These are phyloP conservation scores for Poecile montanus DNA, from an alignment of 2,797 vertebrate genomes.

Conservation along the genomic window DNA sequence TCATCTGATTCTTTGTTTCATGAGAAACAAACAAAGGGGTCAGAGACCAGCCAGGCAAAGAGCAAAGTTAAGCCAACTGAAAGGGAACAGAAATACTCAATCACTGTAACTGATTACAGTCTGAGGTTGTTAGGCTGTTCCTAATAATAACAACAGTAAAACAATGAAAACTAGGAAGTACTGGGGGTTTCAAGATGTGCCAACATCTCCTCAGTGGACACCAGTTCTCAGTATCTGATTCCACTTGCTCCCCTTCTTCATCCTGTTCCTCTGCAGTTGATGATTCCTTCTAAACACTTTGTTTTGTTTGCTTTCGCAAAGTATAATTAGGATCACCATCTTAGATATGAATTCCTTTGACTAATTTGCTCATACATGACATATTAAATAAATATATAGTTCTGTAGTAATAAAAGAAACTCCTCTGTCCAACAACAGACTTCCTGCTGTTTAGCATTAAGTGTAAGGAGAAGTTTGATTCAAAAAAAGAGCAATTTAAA, in stretches of 20 bases:
- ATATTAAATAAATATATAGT: neutral
- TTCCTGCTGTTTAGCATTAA: neutral
- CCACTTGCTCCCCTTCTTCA: neutral
- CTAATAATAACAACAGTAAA: neutral
- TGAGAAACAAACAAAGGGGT: neutral
- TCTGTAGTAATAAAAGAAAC: neutral
- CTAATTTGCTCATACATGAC: neutral
- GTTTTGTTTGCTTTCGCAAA: slow-evolving; percentile 25
- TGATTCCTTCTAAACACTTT: neutral
- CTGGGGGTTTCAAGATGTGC: neutral
- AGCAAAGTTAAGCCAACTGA: neutral
- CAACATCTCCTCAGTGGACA: neutral
- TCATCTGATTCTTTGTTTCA: neutral
- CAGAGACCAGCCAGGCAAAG: neutral
- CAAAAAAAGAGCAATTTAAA: neutral
- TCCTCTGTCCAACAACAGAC: neutral
- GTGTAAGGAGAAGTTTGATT: neutral
- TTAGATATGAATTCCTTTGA: neutral
- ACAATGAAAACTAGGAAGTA: neutral
- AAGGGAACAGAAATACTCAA: neutral
- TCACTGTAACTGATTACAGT: neutral
- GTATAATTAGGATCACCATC: neutral
- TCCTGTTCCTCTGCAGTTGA: neutral
- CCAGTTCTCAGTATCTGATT: neutral
- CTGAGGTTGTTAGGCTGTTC: neutral